Evolutionary conservation across 2,797 vertebrate species (phyloP).

Genomic region (Hoplostethus atlanticus): DNA sequence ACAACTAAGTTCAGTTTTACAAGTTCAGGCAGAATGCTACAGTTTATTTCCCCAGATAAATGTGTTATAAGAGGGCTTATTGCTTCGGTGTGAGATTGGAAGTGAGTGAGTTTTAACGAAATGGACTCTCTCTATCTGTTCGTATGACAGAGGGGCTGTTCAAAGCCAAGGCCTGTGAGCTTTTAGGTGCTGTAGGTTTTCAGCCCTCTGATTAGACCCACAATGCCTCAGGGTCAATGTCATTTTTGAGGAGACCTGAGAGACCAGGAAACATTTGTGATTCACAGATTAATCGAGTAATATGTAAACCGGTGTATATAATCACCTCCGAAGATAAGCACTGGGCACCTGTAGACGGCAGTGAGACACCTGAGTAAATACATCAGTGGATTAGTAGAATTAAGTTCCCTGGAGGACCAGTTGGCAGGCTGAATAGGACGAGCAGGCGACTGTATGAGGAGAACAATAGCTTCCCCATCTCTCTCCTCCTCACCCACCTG

Average conservation of each 20-base stretch:
- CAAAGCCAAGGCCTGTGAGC: constrained; percentile 16
- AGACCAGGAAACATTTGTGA: constrained; percentile 12
- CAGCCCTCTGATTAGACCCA: not conserved
- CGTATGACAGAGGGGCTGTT: constrained; percentile 28
- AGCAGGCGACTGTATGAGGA: constrained; percentile 57
- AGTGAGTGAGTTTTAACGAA: constrained; percentile 22
- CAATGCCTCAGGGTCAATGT: constrained; percentile 11
- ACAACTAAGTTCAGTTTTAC: constrained; percentile 64
- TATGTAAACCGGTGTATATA: constrained; percentile 41
- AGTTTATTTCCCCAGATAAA: constrained; percentile 40
- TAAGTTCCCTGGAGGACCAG: constrained; percentile 49
- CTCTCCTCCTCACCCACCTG: constrained; percentile 14
- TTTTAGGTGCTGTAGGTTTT: constrained; percentile 30
- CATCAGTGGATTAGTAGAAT: constrained; percentile 62
- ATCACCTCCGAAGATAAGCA: constrained; percentile 46
- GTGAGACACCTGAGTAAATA: constrained; percentile 55
- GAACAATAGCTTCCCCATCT: constrained; percentile 21
- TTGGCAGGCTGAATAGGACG: constrained; percentile 58
- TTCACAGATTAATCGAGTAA: constrained; percentile 46
- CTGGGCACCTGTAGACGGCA: constrained; percentile 26
- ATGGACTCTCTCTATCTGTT: constrained; percentile 4
- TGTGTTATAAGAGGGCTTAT: constrained; percentile 32
- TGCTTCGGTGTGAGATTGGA: constrained; percentile 25
- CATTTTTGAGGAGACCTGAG: not conserved
- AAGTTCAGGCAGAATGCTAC: constrained; percentile 52